phyloP scores from a whole-genome alignment of 2,797 vertebrate genomes.

The Artibeus lituratus region DNA sequence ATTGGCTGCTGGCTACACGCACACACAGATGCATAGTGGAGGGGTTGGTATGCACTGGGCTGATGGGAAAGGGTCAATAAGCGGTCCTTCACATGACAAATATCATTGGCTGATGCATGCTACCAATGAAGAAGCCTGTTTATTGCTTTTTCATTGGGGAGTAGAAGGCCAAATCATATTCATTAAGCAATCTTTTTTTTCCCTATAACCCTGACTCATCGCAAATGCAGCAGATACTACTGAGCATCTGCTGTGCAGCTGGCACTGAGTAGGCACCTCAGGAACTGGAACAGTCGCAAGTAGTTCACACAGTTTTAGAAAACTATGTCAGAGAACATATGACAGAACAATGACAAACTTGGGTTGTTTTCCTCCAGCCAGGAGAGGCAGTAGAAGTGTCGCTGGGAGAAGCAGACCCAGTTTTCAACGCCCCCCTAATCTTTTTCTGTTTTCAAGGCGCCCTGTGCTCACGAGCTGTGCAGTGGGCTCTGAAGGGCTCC shows the following conservation, averaged over 20 bases:
- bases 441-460: not conserved
- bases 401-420: not conserved
- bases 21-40: too few relatives aligned
- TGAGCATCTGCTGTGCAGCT: not conserved
- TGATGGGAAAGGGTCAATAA: slow-evolving; percentile 3
- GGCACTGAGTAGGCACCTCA: not conserved
- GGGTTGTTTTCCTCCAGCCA: not conserved
- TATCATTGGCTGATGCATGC: not conserved
- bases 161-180: not conserved
- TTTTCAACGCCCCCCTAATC: not conserved
- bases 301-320: not conserved
- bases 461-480: not conserved
- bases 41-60: not conserved
- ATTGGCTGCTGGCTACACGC: not conserved
- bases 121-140: not conserved
- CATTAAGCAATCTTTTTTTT: not conserved
- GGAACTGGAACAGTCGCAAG: not conserved
- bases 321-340: not conserved
- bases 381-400: not conserved
- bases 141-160: slow-evolving; percentile 18
- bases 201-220: not conserved
- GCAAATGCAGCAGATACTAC: not conserved
- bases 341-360: not conserved
- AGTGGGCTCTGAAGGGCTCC: not conserved
- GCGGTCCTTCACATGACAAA: not conserved